Base-by-base conservation (phyloP, 37 sponge, comb jelly and placozoan species). In the Oopsacas minuta region DNA sequence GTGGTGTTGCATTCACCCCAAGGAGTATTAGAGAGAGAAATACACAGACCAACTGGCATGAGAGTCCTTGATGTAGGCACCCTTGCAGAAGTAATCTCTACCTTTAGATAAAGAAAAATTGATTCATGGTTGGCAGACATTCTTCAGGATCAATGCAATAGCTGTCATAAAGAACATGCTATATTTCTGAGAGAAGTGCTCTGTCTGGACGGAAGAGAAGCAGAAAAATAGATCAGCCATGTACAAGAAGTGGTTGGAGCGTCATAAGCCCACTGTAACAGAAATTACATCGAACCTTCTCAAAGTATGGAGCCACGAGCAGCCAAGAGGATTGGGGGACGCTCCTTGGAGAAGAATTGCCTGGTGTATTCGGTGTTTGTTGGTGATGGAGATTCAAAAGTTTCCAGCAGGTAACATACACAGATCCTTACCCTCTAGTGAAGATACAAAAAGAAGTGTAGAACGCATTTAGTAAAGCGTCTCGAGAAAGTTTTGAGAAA, bases 161-260 rank as follows among this genome's bases (percentile, higher is more conserved):
- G n/a, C n/a, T n/a, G n/a, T n/a, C n/a, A n/a, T n/a, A n/a, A n/a
- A n/a, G n/a, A n/a, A n/a, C n/a, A n/a, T n/a, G n/a, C n/a, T n/a
- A n/a, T n/a, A n/a, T n/a, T n/a, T n/a, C n/a, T 61, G 75, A 5
- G 75, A 61, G 75, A 61, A 61, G 75, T 61, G 75, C 30, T 10
- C 75, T n/a, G 28, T n/a, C 75, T 61, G 75, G 75, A 25, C 75
- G 75, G 28, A 61, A n/a, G 75, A 61, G 75, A 61, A 61, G 28
- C 75, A 61, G 75, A n/a, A 61, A 34, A 20, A 61, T 25, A 61
- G 28, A 25, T 34, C 75, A 10, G 22, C 75, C 22, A 34, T 32
- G 30, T 61, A 61, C 75, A 34, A 61, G 75, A 61, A 61, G 22
- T 61, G 75, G 75, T 12, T 61, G 7, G 75, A 61, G 75, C 28